Evolutionary conservation across 2,797 vertebrate species (phyloP).

Genomic region (Sebastolobus altivelis): DNA sequence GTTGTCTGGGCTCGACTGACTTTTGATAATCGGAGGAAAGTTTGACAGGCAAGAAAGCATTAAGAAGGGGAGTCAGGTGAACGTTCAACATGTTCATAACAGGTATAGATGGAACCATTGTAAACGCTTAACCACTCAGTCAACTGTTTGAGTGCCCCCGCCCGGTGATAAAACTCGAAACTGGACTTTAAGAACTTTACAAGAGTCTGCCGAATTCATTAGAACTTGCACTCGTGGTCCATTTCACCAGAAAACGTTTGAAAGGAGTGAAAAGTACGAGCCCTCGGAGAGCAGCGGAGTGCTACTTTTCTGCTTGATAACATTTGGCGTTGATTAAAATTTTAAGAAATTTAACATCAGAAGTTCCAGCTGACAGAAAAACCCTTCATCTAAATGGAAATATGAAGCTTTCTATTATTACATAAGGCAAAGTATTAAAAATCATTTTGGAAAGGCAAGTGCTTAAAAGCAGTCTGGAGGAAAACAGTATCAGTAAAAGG

Average conservation of each 20-base stretch:
- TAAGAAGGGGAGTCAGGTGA: neutral
- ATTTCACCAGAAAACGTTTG: neutral
- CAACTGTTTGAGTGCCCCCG: no score
- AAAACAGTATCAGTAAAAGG: neutral
- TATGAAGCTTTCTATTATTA: neutral
- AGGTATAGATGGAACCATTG: no score
- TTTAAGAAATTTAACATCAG: neutral
- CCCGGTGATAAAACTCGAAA: neutral
- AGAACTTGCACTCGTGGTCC: neutral
- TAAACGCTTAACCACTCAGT: no score
- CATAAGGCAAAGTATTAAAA: rapidly evolving
- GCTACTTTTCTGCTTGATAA: neutral
- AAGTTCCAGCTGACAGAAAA: neutral
- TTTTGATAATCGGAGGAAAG: neutral
- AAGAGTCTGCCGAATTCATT: neutral
- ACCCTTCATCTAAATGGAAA: conserved; percentile 24
- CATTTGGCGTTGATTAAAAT: neutral
- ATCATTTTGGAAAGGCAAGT: neutral
- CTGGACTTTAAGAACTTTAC: neutral
- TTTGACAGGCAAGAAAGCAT: neutral
- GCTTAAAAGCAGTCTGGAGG: conserved; percentile 8
- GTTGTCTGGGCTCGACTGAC: neutral
- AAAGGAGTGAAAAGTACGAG: neutral
- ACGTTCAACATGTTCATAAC: neutral
- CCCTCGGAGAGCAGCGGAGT: neutral